phyloP scores from a whole-genome alignment of 2,797 vertebrate species.

The Luscinia luscinia region DNA sequence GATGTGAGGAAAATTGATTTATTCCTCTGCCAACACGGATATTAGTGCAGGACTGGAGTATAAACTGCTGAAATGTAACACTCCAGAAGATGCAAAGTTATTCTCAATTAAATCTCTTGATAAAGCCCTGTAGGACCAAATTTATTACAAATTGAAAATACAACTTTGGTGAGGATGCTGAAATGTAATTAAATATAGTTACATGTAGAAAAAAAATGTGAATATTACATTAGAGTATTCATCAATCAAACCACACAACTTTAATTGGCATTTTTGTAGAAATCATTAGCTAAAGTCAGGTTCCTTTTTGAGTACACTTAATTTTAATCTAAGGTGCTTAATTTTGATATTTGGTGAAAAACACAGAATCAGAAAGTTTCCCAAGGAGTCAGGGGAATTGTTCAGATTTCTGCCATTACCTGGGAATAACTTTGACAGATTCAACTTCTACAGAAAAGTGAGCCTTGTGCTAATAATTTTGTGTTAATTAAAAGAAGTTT shows the following conservation, averaged over 20 bases:
- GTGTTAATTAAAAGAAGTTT: background rate
- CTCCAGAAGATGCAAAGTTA: background rate
- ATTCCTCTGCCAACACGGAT: background rate
- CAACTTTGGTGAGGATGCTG: background rate
- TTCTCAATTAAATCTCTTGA: background rate
- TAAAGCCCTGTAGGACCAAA: background rate
- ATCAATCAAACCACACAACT: background rate
- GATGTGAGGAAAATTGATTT: conserved; percentile 1
- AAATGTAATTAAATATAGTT: background rate
- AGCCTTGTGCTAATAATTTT: background rate
- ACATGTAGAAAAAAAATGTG: background rate
- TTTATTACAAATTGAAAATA: background rate
- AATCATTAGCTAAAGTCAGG: background rate
- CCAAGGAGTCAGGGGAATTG: background rate
- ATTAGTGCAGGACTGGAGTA: background rate
- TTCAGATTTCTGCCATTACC: background rate
- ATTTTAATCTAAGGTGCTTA: background rate
- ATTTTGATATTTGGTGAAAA: background rate
- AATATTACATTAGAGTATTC: background rate
- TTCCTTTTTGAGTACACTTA: background rate
- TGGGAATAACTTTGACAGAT: background rate
- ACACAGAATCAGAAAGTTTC: background rate
- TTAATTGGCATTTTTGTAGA: background rate
- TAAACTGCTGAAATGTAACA: background rate
- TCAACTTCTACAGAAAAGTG: background rate